Percentiles rank a stretch among this genome's conserved stretches.
Evolutionary conservation across 2,888 invertebrate species (phyloP).

Genomic region (Trissolcus brochymenae): DNA sequence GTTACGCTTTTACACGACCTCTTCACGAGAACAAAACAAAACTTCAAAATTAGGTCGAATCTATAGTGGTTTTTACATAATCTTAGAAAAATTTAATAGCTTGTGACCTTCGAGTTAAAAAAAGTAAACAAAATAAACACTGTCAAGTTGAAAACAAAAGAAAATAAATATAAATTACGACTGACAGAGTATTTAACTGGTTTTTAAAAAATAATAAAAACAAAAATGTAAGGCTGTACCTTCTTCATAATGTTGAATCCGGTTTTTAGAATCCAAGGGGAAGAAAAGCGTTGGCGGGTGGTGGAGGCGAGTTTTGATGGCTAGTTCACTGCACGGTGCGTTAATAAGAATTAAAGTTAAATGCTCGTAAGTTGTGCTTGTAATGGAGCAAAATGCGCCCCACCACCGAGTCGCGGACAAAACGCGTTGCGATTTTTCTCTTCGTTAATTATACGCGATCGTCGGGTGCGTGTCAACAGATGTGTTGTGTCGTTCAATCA

Average conservation of each 20-base stretch:
- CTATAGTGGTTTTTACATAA: no score
- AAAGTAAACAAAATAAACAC: not conserved
- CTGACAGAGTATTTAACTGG: not conserved
- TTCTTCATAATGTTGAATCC: not conserved
- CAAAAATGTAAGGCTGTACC: no score
- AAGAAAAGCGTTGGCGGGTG: constrained; percentile 1
- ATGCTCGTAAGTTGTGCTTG: constrained; percentile 47
- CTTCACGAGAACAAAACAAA: no score
- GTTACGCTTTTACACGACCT: no score
- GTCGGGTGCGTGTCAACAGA: constrained; percentile 34
- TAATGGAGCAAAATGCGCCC: constrained; percentile 51
- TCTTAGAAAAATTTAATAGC: no score
- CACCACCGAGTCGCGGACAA: constrained; percentile 23
- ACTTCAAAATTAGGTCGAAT: no score
- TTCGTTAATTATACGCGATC: constrained; percentile 31
- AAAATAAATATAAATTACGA: not conserved
- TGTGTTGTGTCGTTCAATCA: constrained; percentile 37
- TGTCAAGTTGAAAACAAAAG: not conserved
- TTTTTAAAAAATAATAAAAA: not conserved
- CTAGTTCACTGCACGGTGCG: constrained; percentile 40
- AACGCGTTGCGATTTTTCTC: constrained; percentile 32
- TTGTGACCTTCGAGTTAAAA: no score
- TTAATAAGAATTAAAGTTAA: constrained; percentile 53
- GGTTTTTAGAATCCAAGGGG: not conserved
- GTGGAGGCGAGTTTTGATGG: constrained; percentile 29